These are phyloP conservation scores for Drosophila mulleri DNA, from an alignment of 2,888 invertebrate genomes.

Conservation along the genomic window DNA sequence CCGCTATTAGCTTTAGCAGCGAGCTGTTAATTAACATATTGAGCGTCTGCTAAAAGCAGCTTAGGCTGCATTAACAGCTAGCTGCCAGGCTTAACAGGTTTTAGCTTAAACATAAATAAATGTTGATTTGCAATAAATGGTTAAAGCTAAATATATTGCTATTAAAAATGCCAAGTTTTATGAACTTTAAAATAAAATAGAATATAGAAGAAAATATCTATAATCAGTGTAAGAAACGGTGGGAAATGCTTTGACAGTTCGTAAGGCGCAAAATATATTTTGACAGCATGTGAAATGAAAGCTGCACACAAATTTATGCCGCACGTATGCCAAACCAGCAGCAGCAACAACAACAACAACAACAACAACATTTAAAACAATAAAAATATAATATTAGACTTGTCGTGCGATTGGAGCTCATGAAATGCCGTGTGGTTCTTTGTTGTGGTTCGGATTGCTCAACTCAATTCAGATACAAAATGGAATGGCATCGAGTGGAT, in stretches of 20 bases:
- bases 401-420: conserved; percentile 2
- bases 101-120: conserved; percentile 4
- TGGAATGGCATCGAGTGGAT: neutral
- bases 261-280: conserved; percentile 43
- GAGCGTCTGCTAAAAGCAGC: neutral
- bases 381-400: conserved; percentile 24
- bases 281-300: conserved; percentile 39
- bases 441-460: conserved; percentile 38
- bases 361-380: conserved; percentile 12
- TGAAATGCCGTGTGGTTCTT: conserved; percentile 12
- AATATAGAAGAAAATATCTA: no score
- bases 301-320: conserved; percentile 39
- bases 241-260: conserved; percentile 29
- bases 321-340: conserved; percentile 29
- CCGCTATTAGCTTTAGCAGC: neutral
- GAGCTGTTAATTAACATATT: conserved; percentile 12
- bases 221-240: conserved; percentile 10
- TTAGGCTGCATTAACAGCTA: neutral
- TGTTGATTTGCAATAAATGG: conserved; percentile 19
- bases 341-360: conserved; percentile 21
- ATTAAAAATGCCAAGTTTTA: conserved; percentile 53
- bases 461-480: conserved; percentile 16
- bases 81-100: neutral
- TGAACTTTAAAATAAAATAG: conserved; percentile 36
- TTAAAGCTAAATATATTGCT: conserved; percentile 12